phyloP scores from a whole-genome alignment of 2,797 vertebrate genomes.

The Echiichthys vipera region DNA sequence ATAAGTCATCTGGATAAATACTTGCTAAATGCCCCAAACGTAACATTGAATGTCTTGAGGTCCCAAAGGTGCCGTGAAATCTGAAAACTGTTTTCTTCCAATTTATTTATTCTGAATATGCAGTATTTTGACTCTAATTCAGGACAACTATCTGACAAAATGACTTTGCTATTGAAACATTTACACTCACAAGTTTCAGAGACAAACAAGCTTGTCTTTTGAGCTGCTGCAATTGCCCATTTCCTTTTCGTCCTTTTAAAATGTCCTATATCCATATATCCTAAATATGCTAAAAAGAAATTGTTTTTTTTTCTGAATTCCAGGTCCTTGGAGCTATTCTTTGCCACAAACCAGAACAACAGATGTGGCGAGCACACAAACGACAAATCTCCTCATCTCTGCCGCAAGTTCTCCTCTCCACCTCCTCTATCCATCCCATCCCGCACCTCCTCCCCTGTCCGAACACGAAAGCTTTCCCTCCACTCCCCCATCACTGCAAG shows the following conservation, averaged over 20 bases:
- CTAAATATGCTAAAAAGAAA: constrained; percentile 38
- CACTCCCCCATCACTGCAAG: constrained; percentile 91
- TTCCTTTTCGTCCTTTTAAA: constrained; percentile 8
- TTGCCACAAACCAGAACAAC: constrained; percentile 93
- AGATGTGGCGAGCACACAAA: constrained; percentile 87
- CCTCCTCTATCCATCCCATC: constrained; percentile 92
- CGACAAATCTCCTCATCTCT: constrained; percentile 95
- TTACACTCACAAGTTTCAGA: no score
- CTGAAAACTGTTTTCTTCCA: neutral
- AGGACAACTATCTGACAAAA: constrained; percentile 4
- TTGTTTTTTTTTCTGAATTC: neutral
- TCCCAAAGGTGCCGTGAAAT: neutral
- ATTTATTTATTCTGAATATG: constrained; percentile 4
- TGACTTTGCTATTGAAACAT: neutral
- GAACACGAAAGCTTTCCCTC: constrained; percentile 93
- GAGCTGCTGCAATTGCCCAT: constrained; percentile 6
- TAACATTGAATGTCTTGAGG: neutral
- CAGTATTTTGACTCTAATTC: constrained; percentile 9
- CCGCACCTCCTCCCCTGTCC: constrained; percentile 92
- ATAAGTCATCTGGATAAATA: constrained; percentile 22
- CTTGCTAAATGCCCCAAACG: constrained; percentile 19
- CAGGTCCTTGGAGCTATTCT: constrained; percentile 97
- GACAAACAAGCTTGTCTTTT: constrained; percentile 5
- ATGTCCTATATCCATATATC: no score
- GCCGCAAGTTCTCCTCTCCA: constrained; percentile 96